Evolutionary conservation across 1,140 invertebrate species (phyloP).

Genomic region (Sipha flava): DNA sequence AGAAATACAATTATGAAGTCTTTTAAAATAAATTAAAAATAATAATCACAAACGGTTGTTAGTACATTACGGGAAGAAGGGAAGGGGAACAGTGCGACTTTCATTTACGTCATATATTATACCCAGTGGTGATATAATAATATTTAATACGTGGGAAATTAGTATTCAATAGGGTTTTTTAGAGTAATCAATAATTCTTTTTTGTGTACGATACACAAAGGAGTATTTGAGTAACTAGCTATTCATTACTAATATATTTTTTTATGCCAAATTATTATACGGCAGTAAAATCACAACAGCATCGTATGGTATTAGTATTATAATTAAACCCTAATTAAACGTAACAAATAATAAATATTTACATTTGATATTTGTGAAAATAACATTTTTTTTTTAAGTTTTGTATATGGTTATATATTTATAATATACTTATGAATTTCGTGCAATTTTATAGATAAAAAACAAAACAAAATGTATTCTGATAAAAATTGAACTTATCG

Average conservation of each 20-base stretch:
- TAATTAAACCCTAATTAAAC: background rate
- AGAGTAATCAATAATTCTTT: background rate
- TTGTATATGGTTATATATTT: background rate
- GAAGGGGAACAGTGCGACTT: background rate
- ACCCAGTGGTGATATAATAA: background rate
- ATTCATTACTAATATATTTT: background rate
- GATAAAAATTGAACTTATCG: background rate
- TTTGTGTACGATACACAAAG: background rate
- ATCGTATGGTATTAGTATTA: background rate
- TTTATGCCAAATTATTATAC: background rate
- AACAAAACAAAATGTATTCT: background rate
- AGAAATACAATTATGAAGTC: background rate
- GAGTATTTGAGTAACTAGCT: background rate
- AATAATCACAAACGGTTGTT: background rate
- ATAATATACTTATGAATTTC: background rate
- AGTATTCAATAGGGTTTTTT: background rate
- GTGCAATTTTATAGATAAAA: no score
- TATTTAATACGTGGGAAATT: background rate
- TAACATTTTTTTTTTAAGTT: no score
- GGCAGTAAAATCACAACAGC: background rate
- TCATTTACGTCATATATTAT: background rate
- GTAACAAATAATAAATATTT: no score
- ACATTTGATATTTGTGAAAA: background rate
- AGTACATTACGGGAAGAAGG: background rate
- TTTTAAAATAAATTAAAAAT: background rate